phyloP scores from a whole-genome alignment of 2,888 invertebrate species.

The Melieria omissa region DNA sequence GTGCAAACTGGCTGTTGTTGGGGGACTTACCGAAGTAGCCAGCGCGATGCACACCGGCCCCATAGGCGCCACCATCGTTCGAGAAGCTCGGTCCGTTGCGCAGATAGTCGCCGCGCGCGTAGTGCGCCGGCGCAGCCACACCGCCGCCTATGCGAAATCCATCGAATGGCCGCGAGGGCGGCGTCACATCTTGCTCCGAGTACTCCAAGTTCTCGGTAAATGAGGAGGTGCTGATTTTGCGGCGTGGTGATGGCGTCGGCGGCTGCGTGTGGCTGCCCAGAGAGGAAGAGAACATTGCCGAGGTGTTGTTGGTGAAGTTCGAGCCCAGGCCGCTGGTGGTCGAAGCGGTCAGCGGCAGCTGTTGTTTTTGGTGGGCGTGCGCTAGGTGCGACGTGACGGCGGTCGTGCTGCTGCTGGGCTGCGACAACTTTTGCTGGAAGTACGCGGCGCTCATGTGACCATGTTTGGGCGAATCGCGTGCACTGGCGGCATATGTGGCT shows the following conservation, averaged over 20 bases:
- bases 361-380: slow-evolving; percentile 63
- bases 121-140: slow-evolving; percentile 54
- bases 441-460: slow-evolving; percentile 3
- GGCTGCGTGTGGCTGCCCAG: slow-evolving; percentile 67
- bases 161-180: slow-evolving; percentile 52
- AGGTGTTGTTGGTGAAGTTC: slow-evolving; percentile 67
- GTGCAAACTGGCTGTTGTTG: neutral
- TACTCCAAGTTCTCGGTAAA: slow-evolving; percentile 71
- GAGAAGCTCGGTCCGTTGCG: slow-evolving; percentile 61
- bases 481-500: slow-evolving; percentile 14
- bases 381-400: slow-evolving; percentile 31
- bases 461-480: slow-evolving; percentile 25
- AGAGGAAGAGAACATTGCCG: slow-evolving; percentile 63
- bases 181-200: slow-evolving; percentile 44
- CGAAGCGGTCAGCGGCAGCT: slow-evolving; percentile 69
- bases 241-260: slow-evolving; percentile 76
- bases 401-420: neutral
- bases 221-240: slow-evolving; percentile 78
- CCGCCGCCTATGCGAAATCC: slow-evolving; percentile 58
- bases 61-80: slow-evolving; percentile 58
- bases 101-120: slow-evolving; percentile 59
- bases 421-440: slow-evolving; percentile 20
- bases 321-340: slow-evolving; percentile 70
- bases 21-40: slow-evolving; percentile 62
- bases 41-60: slow-evolving; percentile 54